phyloP scores from a whole-genome alignment of 2,888 invertebrate genomes.

The Hydraecia micacea region DNA sequence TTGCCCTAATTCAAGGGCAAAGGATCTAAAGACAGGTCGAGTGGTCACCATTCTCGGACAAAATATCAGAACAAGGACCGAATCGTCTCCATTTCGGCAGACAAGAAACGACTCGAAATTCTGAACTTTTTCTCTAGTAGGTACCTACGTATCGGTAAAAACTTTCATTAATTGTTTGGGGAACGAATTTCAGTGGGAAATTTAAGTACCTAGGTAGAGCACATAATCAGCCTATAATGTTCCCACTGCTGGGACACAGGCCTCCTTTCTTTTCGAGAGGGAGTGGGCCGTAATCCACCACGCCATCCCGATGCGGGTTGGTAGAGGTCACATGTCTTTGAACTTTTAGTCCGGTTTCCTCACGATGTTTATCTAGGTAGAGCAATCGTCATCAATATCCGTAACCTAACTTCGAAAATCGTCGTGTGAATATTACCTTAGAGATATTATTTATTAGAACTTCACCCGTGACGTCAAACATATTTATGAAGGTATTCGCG shows the following conservation, averaged over 20 bases:
- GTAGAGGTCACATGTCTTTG: too few relatives aligned
- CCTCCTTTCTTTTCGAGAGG: too few relatives aligned
- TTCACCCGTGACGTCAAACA: constrained; percentile 29
- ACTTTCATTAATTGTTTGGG: constrained; percentile 22
- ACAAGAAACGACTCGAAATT: not conserved
- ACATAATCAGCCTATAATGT: too few relatives aligned
- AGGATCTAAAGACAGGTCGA: not conserved
- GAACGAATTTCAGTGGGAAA: not conserved
- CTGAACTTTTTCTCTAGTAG: not conserved
- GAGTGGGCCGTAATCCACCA: too few relatives aligned
- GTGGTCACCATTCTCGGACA: not conserved
- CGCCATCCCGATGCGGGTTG: too few relatives aligned
- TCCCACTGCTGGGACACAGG: too few relatives aligned
- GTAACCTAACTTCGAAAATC: not conserved
- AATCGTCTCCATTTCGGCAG: not conserved
- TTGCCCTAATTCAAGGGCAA: not conserved
- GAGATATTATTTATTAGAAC: constrained; percentile 10
- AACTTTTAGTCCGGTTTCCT: too few relatives aligned
- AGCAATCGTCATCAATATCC: not conserved
- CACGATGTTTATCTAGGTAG: not conserved
- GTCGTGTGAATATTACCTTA: not conserved
- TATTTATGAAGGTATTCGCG: constrained; percentile 20
- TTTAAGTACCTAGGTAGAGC: not conserved
- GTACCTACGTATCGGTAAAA: not conserved
- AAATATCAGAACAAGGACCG: not conserved